Percentiles rank a stretch among this genome's conserved stretches.
Evolutionary conservation across 2,113 vertebrate species (phyloP).

Genomic region (Menidia beryllina): DNA sequence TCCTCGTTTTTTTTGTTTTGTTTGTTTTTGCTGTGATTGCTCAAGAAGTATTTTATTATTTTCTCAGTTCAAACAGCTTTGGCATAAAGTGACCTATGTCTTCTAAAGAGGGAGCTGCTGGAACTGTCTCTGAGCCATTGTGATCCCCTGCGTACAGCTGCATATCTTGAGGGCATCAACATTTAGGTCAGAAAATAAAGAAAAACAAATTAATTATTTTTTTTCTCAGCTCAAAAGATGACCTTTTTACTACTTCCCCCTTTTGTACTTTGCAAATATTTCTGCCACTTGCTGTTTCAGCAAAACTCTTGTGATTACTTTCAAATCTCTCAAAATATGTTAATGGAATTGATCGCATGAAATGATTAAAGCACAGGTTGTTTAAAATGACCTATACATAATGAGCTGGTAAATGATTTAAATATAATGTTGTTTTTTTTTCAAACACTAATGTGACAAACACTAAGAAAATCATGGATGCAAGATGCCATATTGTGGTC

Average conservation of each 20-base stretch:
- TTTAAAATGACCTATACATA: not conserved
- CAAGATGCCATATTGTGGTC: not conserved
- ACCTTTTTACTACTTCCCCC: not conserved
- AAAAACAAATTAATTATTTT: not conserved
- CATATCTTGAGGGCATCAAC: not conserved
- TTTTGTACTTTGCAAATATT: not conserved
- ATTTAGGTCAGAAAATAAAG: not conserved
- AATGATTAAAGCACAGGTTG: not conserved
- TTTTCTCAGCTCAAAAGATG: not conserved
- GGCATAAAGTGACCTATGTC: not conserved
- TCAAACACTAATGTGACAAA: not conserved
- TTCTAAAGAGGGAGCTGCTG: constrained; percentile 1
- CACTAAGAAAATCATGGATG: not conserved
- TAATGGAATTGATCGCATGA: no score
- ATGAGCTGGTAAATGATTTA: no score
- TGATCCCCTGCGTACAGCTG: not conserved
- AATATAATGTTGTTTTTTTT: not conserved
- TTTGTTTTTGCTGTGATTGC: not conserved
- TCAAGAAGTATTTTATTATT: not conserved
- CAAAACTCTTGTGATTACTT: not conserved
- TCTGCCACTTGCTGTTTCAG: not conserved
- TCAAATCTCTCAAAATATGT: no score
- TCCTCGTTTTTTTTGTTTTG: not conserved
- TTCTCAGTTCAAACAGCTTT: constrained; percentile 30
- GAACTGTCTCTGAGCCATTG: not conserved